Conservation (phyloP, 2,113 vertebrate genomes). For the Ptilorrhoa leucosticta region DNA sequence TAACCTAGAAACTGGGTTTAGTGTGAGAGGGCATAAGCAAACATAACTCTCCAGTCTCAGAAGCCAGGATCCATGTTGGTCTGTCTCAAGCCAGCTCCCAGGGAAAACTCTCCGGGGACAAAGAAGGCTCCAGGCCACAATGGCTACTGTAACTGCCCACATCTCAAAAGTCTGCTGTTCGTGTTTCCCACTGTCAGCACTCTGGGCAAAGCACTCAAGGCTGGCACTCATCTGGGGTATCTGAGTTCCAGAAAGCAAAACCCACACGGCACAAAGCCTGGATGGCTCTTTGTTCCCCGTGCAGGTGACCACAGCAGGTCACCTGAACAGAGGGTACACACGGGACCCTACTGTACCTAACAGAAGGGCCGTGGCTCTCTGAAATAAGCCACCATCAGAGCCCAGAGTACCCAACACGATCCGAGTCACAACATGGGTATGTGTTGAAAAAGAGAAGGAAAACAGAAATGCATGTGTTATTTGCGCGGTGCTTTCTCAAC, state of each 20-base stretch:
- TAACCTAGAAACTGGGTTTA: background rate
- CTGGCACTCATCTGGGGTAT: background rate
- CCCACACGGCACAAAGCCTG: accelerated
- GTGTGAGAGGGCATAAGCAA: background rate
- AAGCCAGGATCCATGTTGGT: background rate
- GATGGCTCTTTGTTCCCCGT: background rate
- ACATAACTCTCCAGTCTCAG: background rate
- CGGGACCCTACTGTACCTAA: accelerated
- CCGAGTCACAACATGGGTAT: background rate
- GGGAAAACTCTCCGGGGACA: background rate
- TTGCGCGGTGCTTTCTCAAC: background rate
- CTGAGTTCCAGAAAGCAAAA: background rate
- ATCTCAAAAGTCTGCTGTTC: accelerated
- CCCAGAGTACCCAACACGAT: background rate
- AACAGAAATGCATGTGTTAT: accelerated
- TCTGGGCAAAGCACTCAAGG: background rate
- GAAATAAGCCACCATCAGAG: background rate
- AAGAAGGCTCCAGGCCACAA: background rate
- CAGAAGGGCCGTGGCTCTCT: background rate
- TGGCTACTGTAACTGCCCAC: background rate
- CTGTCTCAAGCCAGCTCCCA: background rate
- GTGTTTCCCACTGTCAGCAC: background rate
- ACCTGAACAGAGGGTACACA: no score
- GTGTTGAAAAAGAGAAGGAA: accelerated
- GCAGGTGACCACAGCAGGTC: background rate